Base-by-base conservation (phyloP, 2,888 invertebrate species). In the Xestia rhomboidea region DNA sequence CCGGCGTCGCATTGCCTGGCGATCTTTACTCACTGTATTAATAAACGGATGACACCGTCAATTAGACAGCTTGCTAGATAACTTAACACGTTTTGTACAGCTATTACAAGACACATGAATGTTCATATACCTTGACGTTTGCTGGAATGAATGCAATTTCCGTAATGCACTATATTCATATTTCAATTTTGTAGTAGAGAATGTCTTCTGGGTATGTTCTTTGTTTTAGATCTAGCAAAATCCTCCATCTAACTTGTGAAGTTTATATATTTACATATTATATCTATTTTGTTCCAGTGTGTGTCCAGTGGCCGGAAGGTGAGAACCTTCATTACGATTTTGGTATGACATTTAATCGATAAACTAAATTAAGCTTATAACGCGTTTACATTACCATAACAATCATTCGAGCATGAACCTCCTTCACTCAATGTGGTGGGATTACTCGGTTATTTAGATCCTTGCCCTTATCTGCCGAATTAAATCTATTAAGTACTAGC, bases 271-370 rank as follows among this genome's bases (percentile, higher is more conserved):
- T 64, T 70, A 74, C 81, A 72, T 78, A 78, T 83, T 69, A 79
- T 86, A 74, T 86, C 92, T 93, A 94, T 94, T 93, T 97, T 98
- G 98, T 98, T 97, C 94, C 98, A 98, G 98, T 99, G 96, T 98
- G 98, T 97, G 98, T 98, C 95, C 98, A 98, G 96, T 99, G 98
- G 98, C 98, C 98, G 90, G 98, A 98, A 97, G 98, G 98, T 98
- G 97, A 98, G 98, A 87, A 85, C 85, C 82, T 77, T 86, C 83
- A 86, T 86, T 85, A 82, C 81, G 70, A 85, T 86, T 87, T 87
- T 82, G 87, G 89, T 91, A 92, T 90, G 90, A 90, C 81, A 90
- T 83, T 87, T 89, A 87, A 91, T 91, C 85, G 89, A 91, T 89
- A 91, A 91, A 93, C 90, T 91, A 91, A 93, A 93, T 84, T 83